A percentile compares a stretch with the other conserved stretches of the same genome.
These are phyloP conservation scores for Cybosia mesomella DNA, from an alignment of 2,888 invertebrate species.

Conservation along the genomic window DNA sequence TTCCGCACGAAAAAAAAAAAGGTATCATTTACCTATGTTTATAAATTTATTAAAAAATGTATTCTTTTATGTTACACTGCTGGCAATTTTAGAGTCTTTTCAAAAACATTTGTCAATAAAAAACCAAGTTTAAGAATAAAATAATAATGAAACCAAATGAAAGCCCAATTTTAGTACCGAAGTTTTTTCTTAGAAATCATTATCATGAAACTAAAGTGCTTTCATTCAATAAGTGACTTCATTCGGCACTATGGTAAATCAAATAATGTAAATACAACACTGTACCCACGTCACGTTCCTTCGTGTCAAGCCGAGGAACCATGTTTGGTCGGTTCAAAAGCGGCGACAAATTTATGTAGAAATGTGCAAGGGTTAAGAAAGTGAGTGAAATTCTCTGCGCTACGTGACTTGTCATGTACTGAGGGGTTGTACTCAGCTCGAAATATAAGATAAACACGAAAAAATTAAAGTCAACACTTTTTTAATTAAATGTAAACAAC, in stretches of 20 bases:
- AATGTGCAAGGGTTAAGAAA: conserved; percentile 64
- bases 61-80: background rate
- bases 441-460: conserved; percentile 30
- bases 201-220: conserved; percentile 9
- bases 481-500: conserved; percentile 42
- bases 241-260: conserved; percentile 33
- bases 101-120: background rate
- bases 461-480: conserved; percentile 24
- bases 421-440: conserved; percentile 34
- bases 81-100: background rate
- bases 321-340: conserved; percentile 51
- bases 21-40: background rate
- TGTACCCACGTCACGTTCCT: conserved; percentile 48
- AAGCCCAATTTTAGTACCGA: background rate
- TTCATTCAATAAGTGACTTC: conserved; percentile 8
- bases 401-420: conserved; percentile 48
- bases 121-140: too few species aligned
- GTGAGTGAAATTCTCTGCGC: conserved; percentile 53
- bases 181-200: background rate
- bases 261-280: conserved; percentile 44
- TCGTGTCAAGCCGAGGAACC: conserved; percentile 47
- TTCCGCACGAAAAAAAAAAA: too few species aligned
- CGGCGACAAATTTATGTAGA: conserved; percentile 60
- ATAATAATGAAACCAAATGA: background rate
- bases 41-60: background rate